Percentiles rank a stretch among this genome's conserved stretches.
These are phyloP conservation scores for Artemia sinica DNA, from an alignment of 2,888 invertebrate genomes.

Conservation along the genomic window DNA sequence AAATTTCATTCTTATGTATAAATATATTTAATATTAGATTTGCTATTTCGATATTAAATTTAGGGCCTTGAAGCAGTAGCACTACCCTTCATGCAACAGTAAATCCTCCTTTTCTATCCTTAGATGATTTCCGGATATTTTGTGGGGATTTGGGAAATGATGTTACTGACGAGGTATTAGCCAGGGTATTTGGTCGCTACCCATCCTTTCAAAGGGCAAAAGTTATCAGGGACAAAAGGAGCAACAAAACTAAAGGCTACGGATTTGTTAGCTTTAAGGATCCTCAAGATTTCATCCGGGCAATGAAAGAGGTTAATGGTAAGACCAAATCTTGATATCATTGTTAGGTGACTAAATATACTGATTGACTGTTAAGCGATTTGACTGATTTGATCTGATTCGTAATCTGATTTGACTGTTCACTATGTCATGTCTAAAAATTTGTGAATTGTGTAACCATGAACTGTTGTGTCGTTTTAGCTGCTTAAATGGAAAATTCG, in stretches of 20 bases:
- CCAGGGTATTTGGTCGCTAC: slow-evolving; percentile 83
- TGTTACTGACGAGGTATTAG: slow-evolving; percentile 92
- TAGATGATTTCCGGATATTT: slow-evolving; percentile 92
- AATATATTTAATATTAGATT: too few relatives aligned
- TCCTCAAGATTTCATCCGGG: slow-evolving; percentile 88
- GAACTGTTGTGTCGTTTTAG: too few relatives aligned
- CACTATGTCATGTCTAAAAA: too few relatives aligned
- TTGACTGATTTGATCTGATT: too few relatives aligned
- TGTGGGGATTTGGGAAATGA: slow-evolving; percentile 99
- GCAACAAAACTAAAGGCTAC: slow-evolving; percentile 95
- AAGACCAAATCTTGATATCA: slow-evolving; percentile 30
- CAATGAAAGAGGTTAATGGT: slow-evolving; percentile 99
- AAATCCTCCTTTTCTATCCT: slow-evolving; percentile 23
- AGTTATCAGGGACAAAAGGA: slow-evolving; percentile 85
- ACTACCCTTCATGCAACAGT: slow-evolving; percentile 8
- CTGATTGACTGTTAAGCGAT: too few relatives aligned
- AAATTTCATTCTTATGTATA: too few relatives aligned
- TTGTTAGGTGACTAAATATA: too few relatives aligned
- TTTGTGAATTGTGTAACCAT: too few relatives aligned
- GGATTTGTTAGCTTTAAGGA: slow-evolving; percentile 97
- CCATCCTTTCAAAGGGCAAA: slow-evolving; percentile 83
- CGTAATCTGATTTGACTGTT: too few relatives aligned
- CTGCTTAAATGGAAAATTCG: too few relatives aligned
- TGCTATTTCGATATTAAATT: too few relatives aligned
- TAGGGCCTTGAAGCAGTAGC: too few relatives aligned